phyloP scores from a whole-genome alignment of 2,797 vertebrate genomes.

The Galagoides demidoff region DNA sequence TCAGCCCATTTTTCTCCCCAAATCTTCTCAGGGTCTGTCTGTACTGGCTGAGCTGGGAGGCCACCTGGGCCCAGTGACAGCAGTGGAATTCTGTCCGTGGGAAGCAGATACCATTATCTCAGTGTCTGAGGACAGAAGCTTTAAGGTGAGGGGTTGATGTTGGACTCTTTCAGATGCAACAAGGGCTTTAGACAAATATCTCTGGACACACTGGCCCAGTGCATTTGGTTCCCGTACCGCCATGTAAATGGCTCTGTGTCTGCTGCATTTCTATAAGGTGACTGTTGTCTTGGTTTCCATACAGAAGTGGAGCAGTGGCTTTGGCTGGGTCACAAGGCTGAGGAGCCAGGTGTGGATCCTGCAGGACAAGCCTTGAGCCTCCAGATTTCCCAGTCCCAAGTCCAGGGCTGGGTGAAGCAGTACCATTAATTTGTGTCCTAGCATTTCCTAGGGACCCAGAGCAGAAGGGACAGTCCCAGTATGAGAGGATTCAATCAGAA shows the following conservation, averaged over 20 bases:
- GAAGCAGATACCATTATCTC: slow-evolving; percentile 89
- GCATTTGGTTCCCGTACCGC: not conserved
- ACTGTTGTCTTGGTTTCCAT: not conserved
- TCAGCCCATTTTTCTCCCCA: not conserved
- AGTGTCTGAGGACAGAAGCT: slow-evolving; percentile 94
- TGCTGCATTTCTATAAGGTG: not conserved
- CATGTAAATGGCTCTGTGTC: accelerated
- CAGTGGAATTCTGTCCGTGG: slow-evolving; percentile 93
- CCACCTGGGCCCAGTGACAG: slow-evolving; percentile 91
- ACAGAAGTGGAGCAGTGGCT: not conserved
- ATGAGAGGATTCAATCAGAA: not conserved
- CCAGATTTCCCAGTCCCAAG: accelerated
- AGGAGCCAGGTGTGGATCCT: too few species aligned
- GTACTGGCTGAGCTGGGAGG: slow-evolving; percentile 86
- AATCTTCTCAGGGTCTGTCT: slow-evolving; percentile 79
- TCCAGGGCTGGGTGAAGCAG: not conserved
- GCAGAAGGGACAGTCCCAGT: not conserved
- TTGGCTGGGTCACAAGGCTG: accelerated
- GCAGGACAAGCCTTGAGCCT: not conserved
- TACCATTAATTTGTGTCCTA: accelerated
- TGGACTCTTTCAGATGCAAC: not conserved
- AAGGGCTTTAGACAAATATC: accelerated
- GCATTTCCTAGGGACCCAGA: not conserved
- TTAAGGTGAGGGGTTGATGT: slow-evolving; percentile 88
- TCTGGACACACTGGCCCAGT: accelerated